These are phyloP conservation scores for Polylopha cassiicola DNA, from an alignment of 2,888 invertebrate genomes.

Conservation along the genomic window DNA sequence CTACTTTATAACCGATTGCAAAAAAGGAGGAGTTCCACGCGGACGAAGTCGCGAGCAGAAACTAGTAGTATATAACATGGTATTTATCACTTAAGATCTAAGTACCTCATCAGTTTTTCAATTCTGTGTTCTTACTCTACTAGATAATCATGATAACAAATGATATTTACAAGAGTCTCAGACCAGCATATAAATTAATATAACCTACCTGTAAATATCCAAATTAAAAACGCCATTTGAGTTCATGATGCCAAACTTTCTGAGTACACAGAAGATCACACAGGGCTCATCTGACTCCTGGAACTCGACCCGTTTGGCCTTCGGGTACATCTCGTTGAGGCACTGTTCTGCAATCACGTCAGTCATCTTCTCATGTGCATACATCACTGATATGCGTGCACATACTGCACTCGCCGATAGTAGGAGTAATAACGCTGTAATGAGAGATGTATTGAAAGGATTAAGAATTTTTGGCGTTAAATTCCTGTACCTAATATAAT, in stretches of 20 bases:
- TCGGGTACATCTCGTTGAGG: slow-evolving; percentile 61
- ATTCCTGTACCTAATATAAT: too few relatives aligned
- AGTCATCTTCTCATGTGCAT: slow-evolving; percentile 60
- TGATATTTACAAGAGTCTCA: too few relatives aligned
- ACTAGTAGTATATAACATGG: too few relatives aligned
- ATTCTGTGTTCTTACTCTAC: too few relatives aligned
- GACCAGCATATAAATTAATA: background rate
- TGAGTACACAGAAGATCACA: slow-evolving; percentile 65
- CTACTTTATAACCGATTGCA: too few relatives aligned
- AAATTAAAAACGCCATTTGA: slow-evolving; percentile 54
- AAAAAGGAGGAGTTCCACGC: too few relatives aligned
- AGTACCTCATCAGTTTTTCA: too few relatives aligned
- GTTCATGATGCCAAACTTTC: slow-evolving; percentile 64
- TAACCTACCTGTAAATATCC: slow-evolving; percentile 55
- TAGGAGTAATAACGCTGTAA: slow-evolving; percentile 27
- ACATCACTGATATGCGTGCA: slow-evolving; percentile 63
- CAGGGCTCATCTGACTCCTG: slow-evolving; percentile 65
- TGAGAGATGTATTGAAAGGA: slow-evolving; percentile 18
- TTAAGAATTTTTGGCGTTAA: background rate
- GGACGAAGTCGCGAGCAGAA: too few relatives aligned
- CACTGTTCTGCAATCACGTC: slow-evolving; percentile 58
- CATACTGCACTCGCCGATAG: slow-evolving; percentile 32
- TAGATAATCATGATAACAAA: too few relatives aligned
- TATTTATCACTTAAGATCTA: too few relatives aligned
- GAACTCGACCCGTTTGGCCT: slow-evolving; percentile 45